Evolutionary conservation across 1,140 invertebrate genomes (phyloP), one percentile per base, ranked within the genome.

Genomic region (Oncopeltus fasciatus): DNA sequence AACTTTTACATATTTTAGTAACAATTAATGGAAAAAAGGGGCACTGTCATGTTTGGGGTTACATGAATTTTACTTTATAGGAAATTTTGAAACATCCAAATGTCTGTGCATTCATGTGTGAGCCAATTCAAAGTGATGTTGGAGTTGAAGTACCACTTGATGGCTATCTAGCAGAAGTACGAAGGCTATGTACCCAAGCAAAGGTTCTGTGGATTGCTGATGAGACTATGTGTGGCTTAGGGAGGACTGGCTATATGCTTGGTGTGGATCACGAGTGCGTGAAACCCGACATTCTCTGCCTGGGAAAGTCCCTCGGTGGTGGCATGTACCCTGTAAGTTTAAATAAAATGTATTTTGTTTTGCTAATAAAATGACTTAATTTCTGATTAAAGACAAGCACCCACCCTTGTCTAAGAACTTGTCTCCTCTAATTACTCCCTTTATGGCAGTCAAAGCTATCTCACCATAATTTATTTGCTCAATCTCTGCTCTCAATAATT

Each of bases 111-210:
- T 99, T 95, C 71, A 98, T 99, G 95, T 90, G 98, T 4, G 97
- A 99, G 72, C 96, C 96, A 0, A 97, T 99, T 67, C 96, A 99
- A 77, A 95, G 95, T 0, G 96, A 99, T 76, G 94, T 95, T 28
- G 96, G 96, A 0, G 92, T 97, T 1, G 82, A 94, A 0, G 88
- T 99, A 1, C 96, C 96, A 0, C 74, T 85, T 71, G 78, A 82
- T 2, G 95, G 95, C 0, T 99, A 99, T 70, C 75, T 99, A 51
- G 84, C 78, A 67, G 84, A 75, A 28, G 80, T 86, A 2, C 70
- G 84, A 21, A 77, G 83, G 31, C 68, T 87, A 2, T 87, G 85
- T 69, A 78, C 75, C n/a, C 80, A 82, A 66, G 70, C 86, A 71
- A 74, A 78, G 83, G 84, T 87, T 24, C 75, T 88, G 2, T 84